Base-by-base conservation (phyloP, 1,140 invertebrate species). In the Whitmania pigra region DNA sequence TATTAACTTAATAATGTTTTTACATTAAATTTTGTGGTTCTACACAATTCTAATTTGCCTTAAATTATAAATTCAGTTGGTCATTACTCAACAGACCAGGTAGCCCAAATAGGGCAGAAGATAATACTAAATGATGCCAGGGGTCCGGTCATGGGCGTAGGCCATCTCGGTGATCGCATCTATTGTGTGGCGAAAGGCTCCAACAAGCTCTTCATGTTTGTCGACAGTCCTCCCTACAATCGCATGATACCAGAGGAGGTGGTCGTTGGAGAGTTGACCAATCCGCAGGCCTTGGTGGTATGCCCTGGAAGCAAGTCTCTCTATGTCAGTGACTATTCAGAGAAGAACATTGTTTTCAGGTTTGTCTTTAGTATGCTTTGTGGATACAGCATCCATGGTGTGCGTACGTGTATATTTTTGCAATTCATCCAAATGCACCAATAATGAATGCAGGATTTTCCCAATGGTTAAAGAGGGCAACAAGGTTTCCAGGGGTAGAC, bases 241-340 rank as follows among this genome's bases (percentile, higher is more conserved):
- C 22, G 57, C 22, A n/a, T 63, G 22, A 63, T 25, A 20, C 22
- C 22, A 13, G 57, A 63, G 57, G 57, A 63, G 57, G 57, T 63
- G 9, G 15, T 63, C 1, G 29, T 63, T 20, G 20, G 22, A 1
- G 29, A 31, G 11, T 13, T 63, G 11, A 13, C 29, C 22, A 63
- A 25, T 22, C 22, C 57, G 5, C 22, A 31, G 15, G 11, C 22
- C 29, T 20, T 63, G 9, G 57, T 31, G 22, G 57, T 20, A 4
- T 63, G 57, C 57, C 29, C 22, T 13, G 22, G 11, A 2, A 63
- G 57, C 57, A 63, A 63, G 22, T 63, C 57, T 22, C 9, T 63
- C 22, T 63, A 63, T 15, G 15, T 63, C 57, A 25, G 57, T n/a
- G 57, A 63, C 57, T 63, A 63, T 20, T 63, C 57, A 11, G 57